These are phyloP conservation scores for Tiliacea aurago DNA, from an alignment of 2,888 invertebrate species.

Conservation along the genomic window DNA sequence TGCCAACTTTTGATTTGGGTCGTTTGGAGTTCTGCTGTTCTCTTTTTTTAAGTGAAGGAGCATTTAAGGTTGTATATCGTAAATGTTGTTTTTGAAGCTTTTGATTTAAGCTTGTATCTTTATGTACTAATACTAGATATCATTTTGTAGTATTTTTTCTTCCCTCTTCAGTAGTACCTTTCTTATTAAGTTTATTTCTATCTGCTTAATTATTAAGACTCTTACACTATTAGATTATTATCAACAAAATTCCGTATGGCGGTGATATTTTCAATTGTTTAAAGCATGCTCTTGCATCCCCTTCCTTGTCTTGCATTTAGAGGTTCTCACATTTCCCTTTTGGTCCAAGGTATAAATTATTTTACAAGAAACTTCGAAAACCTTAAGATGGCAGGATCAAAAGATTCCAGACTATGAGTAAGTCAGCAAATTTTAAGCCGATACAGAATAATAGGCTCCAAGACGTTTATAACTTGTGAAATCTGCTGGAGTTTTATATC, in stretches of 20 bases:
- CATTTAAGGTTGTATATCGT: neutral
- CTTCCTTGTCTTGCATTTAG: conserved; percentile 69
- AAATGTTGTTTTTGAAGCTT: neutral
- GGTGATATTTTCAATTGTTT: conserved; percentile 65
- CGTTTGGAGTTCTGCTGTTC: neutral
- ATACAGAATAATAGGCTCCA: conserved; percentile 41
- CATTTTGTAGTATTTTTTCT: neutral
- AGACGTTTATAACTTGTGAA: conserved; percentile 44
- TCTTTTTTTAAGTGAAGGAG: neutral
- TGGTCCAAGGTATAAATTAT: conserved; percentile 48
- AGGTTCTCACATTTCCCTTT: conserved; percentile 78
- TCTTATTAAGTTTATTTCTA: conserved; percentile 13
- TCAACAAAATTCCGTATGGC: conserved; percentile 73
- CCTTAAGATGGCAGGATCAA: conserved; percentile 52
- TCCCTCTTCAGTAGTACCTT: neutral
- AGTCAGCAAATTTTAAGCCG: conserved; percentile 34
- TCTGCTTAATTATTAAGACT: conserved; percentile 26
- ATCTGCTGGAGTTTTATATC: conserved; percentile 49
- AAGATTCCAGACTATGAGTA: conserved; percentile 18
- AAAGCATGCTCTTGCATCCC: conserved; percentile 68
- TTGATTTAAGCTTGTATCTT: neutral
- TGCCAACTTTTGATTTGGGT: conserved; percentile 10
- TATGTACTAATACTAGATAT: neutral
- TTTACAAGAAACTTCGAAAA: conserved; percentile 39
- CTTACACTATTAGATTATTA: conserved; percentile 18